Base-by-base conservation (phyloP, 2,888 invertebrate genomes). In the Megastigmus dorsalis region DNA sequence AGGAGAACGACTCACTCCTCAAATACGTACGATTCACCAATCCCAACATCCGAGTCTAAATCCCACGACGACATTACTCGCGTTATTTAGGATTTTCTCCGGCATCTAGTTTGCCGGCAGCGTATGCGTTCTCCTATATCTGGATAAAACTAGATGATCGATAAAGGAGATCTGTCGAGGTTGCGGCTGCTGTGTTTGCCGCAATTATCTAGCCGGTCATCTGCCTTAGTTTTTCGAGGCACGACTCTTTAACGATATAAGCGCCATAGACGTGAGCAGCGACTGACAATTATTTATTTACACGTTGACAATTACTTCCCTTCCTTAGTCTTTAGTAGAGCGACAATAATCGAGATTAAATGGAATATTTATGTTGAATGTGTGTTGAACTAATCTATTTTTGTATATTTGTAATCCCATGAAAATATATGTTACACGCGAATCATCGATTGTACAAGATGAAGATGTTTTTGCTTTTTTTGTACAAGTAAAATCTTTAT, bases 1-100 rank as follows among this genome's bases (percentile, higher is more conserved):
- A 96, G 88, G 96, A 96, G 83, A 95, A 95, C 85, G 95, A 95
- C 81, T 93, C 94, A 9, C 91, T 96, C n/a, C 89, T 95, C 79
- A 94, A 94, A 90, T 95, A 95, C 88, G 94, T 95, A 74, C 91
- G 93, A 81, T 94, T 93, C 88, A 94, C 93, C 79, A 95, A 95
- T 88, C 95, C 95, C 43, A 93, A 93, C 85, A 89, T 95, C 81
- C 91, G 93, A 85, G 90, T 95, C 84, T 95, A 91, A 89, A 15
- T n/a, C n/a, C n/a, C n/a, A n/a, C n/a, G n/a, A n/a, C n/a, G n/a
- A n/a, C n/a, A n/a, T 30, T 26, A 9, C 38, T 26, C 15, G 6
- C 30, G 10, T n/a, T n/a, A n/a, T n/a, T n/a, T n/a, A n/a, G n/a
- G n/a, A n/a, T n/a, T n/a, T n/a, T n/a, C n/a, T n/a, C n/a, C n/a